phyloP scores from a whole-genome alignment of 37 sponge, comb jelly and placozoan species.

The Halichondria panicea region DNA sequence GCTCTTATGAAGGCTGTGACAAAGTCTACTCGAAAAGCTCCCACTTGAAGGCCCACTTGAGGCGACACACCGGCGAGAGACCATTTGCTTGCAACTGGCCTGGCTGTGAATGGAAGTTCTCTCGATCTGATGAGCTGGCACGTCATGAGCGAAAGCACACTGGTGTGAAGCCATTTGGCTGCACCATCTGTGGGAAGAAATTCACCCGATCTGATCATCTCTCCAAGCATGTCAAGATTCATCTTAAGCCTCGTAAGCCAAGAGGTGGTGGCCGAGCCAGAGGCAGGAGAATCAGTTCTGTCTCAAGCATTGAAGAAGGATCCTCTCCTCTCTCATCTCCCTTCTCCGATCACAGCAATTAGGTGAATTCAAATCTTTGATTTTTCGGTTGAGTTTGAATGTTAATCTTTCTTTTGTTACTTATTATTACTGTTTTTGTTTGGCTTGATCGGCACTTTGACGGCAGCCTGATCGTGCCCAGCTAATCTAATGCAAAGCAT shows the following conservation, averaged over 20 bases:
- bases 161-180: constrained; percentile 87
- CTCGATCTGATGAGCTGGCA: constrained; percentile 89
- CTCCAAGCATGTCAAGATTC: constrained; percentile 88
- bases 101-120: constrained; percentile 87
- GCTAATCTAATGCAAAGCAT: too few relatives aligned
- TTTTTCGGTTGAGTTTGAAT: too few relatives aligned
- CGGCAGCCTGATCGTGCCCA: too few relatives aligned
- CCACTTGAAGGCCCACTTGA: constrained; percentile 83
- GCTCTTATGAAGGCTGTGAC: constrained; percentile 73
- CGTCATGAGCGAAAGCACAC: constrained; percentile 85
- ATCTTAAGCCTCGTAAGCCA: constrained; percentile 73
- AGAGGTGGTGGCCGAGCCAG: constrained; percentile 45
- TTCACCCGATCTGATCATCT: constrained; percentile 90
- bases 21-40: constrained; percentile 88
- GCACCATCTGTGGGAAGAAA: constrained; percentile 85
- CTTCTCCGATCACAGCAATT: too few relatives aligned
- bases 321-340: constrained; percentile 45
- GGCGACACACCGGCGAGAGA: constrained; percentile 89
- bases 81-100: constrained; percentile 92
- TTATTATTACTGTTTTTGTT: too few relatives aligned
- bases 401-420: too few relatives aligned
- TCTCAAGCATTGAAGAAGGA: constrained; percentile 51
- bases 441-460: too few relatives aligned
- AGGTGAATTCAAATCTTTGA: too few relatives aligned
- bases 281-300: constrained; percentile 44